These are phyloP conservation scores for Gymnopithys bicolor DNA, from an alignment of 2,797 vertebrate genomes.

Conservation along the genomic window DNA sequence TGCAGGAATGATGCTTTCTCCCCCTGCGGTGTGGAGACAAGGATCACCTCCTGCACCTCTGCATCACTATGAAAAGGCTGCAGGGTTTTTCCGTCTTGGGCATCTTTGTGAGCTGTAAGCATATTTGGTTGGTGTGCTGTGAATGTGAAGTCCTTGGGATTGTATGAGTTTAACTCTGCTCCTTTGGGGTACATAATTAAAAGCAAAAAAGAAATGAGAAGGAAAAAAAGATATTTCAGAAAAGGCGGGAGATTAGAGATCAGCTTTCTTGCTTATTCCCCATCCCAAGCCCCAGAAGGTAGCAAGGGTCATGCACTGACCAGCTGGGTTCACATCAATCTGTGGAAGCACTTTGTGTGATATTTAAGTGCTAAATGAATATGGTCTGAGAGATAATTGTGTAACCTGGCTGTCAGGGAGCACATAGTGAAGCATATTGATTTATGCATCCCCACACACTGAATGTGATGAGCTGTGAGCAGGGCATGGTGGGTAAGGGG, in stretches of 20 bases:
- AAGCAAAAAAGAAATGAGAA: not conserved
- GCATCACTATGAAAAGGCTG: not conserved
- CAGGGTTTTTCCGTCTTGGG: not conserved
- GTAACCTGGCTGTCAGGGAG: not conserved
- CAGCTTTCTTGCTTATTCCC: not conserved
- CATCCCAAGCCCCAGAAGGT: not conserved
- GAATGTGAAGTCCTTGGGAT: not conserved
- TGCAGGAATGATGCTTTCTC: not conserved
- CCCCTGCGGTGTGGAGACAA: not conserved
- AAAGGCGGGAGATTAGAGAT: not conserved
- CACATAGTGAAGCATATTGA: not conserved
- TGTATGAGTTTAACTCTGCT: not conserved
- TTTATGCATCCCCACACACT: rapidly evolving
- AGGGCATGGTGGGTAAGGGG: not conserved
- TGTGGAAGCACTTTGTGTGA: not conserved
- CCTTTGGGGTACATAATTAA: not conserved
- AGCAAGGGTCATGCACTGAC: rapidly evolving
- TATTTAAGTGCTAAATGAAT: not conserved
- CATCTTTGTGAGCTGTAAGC: not conserved
- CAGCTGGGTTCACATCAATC: not conserved
- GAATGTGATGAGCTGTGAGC: not conserved
- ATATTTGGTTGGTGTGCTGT: not conserved
- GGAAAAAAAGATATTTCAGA: not conserved
- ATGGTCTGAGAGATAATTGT: not conserved
- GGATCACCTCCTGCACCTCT: rapidly evolving